Conservation (phyloP, 1,140 invertebrate species). For the Sarcophaga peregrina region DNA sequence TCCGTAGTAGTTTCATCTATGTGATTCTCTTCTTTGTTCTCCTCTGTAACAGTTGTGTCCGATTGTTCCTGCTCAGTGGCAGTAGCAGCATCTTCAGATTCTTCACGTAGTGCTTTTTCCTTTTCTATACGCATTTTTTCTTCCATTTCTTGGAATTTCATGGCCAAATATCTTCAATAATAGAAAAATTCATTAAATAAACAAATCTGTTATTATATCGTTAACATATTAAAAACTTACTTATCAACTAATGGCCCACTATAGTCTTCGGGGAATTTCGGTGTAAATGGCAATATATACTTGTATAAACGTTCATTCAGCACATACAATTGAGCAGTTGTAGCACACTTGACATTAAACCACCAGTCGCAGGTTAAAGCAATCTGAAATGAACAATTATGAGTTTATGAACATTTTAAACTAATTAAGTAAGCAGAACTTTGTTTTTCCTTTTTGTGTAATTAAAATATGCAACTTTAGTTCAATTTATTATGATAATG, state of each 20-base stretch:
- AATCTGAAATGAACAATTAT: slow-evolving; percentile 55
- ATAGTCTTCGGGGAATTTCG: slow-evolving; percentile 89
- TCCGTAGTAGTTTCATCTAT: slow-evolving; percentile 50
- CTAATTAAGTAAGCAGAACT: neutral
- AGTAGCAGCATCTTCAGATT: slow-evolving; percentile 40
- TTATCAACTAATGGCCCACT: slow-evolving; percentile 85
- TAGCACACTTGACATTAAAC: slow-evolving; percentile 88
- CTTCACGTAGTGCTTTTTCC: slow-evolving; percentile 59
- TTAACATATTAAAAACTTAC: slow-evolving; percentile 62
- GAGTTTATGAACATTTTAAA: neutral
- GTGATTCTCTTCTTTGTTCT: slow-evolving; percentile 34
- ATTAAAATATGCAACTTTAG: neutral
- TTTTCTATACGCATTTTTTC: slow-evolving; percentile 73
- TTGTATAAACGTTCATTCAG: slow-evolving; percentile 89
- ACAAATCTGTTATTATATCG: neutral
- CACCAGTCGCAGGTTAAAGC: slow-evolving; percentile 89
- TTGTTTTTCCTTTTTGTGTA: neutral
- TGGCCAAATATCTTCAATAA: slow-evolving; percentile 75
- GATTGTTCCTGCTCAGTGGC: slow-evolving; percentile 10
- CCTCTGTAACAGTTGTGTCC: neutral
- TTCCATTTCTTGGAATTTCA: slow-evolving; percentile 87
- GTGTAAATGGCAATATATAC: slow-evolving; percentile 84
- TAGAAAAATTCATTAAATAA: slow-evolving; percentile 36
- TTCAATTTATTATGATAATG: slow-evolving; percentile 1
- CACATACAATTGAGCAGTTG: slow-evolving; percentile 85